Conservation (phyloP, 2,113 vertebrate genomes). For the Siphamia tubifer region DNA sequence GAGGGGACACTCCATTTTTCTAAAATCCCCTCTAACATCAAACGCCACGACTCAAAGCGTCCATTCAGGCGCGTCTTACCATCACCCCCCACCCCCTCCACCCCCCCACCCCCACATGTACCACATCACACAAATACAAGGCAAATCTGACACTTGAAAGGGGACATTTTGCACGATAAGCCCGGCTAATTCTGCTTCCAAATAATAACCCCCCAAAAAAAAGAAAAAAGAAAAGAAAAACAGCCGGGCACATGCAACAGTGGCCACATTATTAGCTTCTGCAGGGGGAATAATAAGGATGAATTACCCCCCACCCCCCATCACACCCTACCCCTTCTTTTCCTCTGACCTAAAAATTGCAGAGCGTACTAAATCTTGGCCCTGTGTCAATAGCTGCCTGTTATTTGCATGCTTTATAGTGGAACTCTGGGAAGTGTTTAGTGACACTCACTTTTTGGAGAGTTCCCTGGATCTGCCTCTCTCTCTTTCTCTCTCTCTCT, state of each 20-base stretch:
- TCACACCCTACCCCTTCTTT: conserved; percentile 39
- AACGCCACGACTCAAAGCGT: conserved; percentile 49
- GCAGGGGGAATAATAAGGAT: conserved; percentile 46
- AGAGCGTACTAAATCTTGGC: conserved; percentile 47
- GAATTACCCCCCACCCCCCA: no score
- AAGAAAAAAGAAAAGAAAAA: no score
- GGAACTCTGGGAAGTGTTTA: conserved; percentile 36
- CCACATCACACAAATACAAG: no score
- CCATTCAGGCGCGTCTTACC: conserved; percentile 56
- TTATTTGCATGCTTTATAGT: conserved; percentile 59
- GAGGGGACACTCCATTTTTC: conserved; percentile 37
- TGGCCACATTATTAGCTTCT: conserved; percentile 54
- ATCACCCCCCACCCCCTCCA: no score
- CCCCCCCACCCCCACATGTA: no score
- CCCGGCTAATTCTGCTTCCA: conserved; percentile 27
- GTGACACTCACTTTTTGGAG: conserved; percentile 51
- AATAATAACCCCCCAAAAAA: no score
- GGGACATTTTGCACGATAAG: conserved; percentile 41
- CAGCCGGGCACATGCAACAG: conserved; percentile 31
- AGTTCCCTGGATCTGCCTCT: conserved; percentile 35
- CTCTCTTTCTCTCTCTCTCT: no score
- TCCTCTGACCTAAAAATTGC: conserved; percentile 57
- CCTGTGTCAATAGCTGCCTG: conserved; percentile 51
- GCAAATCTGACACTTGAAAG: conserved; percentile 55
- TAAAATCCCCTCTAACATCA: conserved; percentile 60